Conservation (phyloP, 2,888 invertebrate species). For the Luffia ferchaultella region DNA sequence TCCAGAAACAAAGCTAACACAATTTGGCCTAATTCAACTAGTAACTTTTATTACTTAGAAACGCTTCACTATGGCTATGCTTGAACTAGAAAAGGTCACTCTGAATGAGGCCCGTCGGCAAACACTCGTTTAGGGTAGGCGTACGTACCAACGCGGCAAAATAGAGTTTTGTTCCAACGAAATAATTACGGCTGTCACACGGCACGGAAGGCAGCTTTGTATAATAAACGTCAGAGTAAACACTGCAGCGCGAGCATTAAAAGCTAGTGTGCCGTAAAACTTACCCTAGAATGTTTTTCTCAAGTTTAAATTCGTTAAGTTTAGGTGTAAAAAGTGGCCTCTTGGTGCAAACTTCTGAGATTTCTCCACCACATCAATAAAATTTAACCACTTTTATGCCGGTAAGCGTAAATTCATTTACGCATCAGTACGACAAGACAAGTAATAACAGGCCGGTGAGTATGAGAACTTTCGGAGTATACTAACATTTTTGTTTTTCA, state of each 20-base stretch:
- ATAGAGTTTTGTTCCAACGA: conserved; percentile 20
- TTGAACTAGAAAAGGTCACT: neutral
- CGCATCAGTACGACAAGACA: too few species aligned
- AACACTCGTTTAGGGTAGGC: neutral
- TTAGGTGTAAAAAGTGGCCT: too few species aligned
- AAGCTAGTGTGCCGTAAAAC: neutral
- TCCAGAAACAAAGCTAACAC: neutral
- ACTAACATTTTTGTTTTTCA: too few species aligned
- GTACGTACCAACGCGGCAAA: too few species aligned
- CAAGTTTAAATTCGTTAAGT: too few species aligned
- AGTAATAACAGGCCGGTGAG: too few species aligned
- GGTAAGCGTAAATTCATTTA: too few species aligned
- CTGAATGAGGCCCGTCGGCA: neutral
- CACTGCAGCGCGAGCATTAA: conserved; percentile 10
- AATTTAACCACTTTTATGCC: too few species aligned
- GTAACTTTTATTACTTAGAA: neutral
- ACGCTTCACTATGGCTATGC: neutral
- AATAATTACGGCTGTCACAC: conserved; percentile 24
- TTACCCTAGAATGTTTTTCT: too few species aligned
- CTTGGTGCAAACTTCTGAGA: too few species aligned
- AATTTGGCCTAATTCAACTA: neutral
- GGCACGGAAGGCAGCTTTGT: conserved; percentile 18
- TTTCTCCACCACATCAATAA: too few species aligned
- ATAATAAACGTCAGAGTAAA: conserved; percentile 19
- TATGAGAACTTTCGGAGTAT: too few species aligned